Evolutionary conservation across 2,888 invertebrate genomes (phyloP).

Genomic region (Heliconius erato): DNA sequence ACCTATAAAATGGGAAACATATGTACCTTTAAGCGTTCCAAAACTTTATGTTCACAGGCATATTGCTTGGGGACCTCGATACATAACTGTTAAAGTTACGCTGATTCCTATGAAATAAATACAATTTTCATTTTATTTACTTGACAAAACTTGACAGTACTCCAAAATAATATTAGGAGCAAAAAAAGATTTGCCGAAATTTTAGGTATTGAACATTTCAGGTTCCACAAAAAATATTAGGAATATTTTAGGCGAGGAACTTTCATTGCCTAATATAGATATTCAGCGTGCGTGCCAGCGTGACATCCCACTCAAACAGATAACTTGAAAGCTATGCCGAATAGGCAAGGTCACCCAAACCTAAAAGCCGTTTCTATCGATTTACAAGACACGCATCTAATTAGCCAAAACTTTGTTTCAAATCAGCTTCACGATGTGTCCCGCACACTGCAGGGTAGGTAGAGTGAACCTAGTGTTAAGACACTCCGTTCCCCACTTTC

Average conservation of each 20-base stretch:
- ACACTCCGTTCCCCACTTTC: too few relatives aligned
- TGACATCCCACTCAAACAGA: conserved; percentile 65
- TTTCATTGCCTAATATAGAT: conserved; percentile 53
- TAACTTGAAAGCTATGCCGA: conserved; percentile 66
- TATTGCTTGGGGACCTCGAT: background rate
- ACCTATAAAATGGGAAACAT: background rate
- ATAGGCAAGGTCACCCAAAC: conserved; percentile 50
- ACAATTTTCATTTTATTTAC: conserved; percentile 3
- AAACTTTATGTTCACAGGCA: background rate
- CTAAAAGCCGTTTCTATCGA: conserved; percentile 46
- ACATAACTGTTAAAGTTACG: background rate
- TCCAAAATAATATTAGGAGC: background rate
- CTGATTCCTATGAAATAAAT: background rate
- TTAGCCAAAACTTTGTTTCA: conserved; percentile 29
- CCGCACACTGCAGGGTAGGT: too few relatives aligned
- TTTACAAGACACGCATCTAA: conserved; percentile 47
- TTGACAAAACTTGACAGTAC: background rate
- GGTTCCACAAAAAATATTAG: conserved; percentile 21
- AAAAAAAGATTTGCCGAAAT: background rate
- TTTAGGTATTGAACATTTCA: conserved; percentile 19
- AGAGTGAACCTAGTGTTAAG: too few relatives aligned
- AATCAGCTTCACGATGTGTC: background rate
- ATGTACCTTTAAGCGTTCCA: background rate
- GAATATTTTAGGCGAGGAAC: conserved; percentile 19
- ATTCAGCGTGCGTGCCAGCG: conserved; percentile 65